Evolutionary conservation across 2,888 invertebrate species (phyloP), one percentile per base, ranked within the genome.

Genomic region (Callyntrura sp.): DNA sequence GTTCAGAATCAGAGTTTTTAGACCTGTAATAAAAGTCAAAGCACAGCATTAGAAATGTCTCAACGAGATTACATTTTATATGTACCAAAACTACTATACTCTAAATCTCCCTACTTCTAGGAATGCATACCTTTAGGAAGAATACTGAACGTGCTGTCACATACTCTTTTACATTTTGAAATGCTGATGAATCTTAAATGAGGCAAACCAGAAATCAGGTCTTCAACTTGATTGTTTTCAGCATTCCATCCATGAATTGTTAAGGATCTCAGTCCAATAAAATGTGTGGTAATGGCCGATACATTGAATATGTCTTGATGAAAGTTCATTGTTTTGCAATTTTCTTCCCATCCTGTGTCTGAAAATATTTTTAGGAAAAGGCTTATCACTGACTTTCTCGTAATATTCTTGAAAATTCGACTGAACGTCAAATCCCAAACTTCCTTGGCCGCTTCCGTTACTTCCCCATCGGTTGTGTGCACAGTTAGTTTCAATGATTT

Each of bases 161-260:
- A 9, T 35, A 79, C 11, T 8, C 43, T 12, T 25, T n/a, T 51
- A 45, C 83, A 83, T 11, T 28, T 45, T 11, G 23, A n/a, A 25
- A 83, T 55, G 43, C 20, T 65, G 9, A 83, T 0, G n/a, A n/a
- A 68, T 51, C 43, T 11, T 14, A 83, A 65, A n/a, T 35, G 2
- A n/a, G 28, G 48, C 17, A 83, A 17, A 17, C 70, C 51, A 1
- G 25, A 11, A n/a, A 48, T 35, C 17, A 83, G 14, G 11, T 51
- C 6, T 0, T 28, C 1, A 17, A 83, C 51, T 8, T 14, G 9
- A 17, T 14, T 3, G 17, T 8, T 51, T 9, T 48, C 14, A 1
- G 55, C 23, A 4, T 48, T 20, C 55, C 68, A 70, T n/a, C 83
- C 83, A 51, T 9, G 9, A 51, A 83, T 51, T 3, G 51, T 83